Evolutionary conservation across 2,797 vertebrate genomes (phyloP), one percentile per base, ranked within the genome.

Genomic region (Platalea minor): DNA sequence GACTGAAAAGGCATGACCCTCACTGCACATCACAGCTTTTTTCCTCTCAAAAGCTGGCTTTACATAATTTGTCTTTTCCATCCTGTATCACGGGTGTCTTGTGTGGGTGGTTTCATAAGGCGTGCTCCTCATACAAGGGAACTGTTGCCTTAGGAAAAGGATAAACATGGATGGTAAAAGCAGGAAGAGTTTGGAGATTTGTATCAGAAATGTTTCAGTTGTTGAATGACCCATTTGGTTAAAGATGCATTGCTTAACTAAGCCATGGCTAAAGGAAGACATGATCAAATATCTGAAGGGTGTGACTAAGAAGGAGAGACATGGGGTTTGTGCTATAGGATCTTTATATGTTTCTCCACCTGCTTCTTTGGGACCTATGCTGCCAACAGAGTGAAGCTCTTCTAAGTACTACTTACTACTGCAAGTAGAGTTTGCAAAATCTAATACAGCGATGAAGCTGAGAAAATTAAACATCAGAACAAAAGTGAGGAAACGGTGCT

Each of bases 61-160:
- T 77, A 33, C 2, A 6, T 45, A 31, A 29, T 65, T 87, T 79
- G 13, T 57, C 43, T 78, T 92, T 95, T 91, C 63, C 7, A 1
- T 65, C 14, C 18, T 43, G 41, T 33, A n/a, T 76, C 77, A 37
- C 0, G 4, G 13, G 14, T 54, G 31, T 54, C 67, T 65, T 76
- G 28, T 51, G 23, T 33, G 73, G 59, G 33, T 2, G 0, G 28
- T 61, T 78, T 69, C 43, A 25, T 37, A 69, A 72, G 64, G 41
- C 0, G 0, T 5, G 17, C 8, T 57, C 54, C 20, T 5, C 10
- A 9, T 14, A 39, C 29, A 76, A 68, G 19, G n/a, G 41, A 75
- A 26, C 4, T 41, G 7, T 65, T 89, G 29, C 24, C 37, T 64
- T 81, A 78, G 33, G 25, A 53, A 53, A 65, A 92, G n/a, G 7